These are phyloP conservation scores for Potorous gilbertii DNA, from an alignment of 2,797 vertebrate species.

Conservation along the genomic window DNA sequence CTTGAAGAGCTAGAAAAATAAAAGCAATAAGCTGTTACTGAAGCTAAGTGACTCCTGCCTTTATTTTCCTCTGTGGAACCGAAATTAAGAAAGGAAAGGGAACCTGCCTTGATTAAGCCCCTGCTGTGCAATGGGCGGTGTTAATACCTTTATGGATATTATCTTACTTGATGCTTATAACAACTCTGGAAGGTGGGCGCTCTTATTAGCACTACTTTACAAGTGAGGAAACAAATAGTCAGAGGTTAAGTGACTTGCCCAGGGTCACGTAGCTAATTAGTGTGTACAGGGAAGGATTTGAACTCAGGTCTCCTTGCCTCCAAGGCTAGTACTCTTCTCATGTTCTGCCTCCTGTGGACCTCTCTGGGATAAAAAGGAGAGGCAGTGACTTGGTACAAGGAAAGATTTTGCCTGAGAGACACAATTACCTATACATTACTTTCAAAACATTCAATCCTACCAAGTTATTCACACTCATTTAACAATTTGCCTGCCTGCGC, in stretches of 20 bases:
- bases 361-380: neutral
- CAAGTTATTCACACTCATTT: neutral
- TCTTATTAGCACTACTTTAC: neutral
- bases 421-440: neutral
- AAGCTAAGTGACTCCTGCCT: accelerated
- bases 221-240: neutral
- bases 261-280: neutral
- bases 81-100: neutral
- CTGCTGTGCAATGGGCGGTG: neutral
- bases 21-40: neutral
- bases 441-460: neutral
- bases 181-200: neutral
- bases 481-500: neutral
- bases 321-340: neutral
- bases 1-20: slow-evolving; percentile 11
- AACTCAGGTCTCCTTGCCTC: neutral
- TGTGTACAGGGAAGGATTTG: neutral
- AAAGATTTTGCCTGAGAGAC: neutral
- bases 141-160: neutral
- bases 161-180: neutral
- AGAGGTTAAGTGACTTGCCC: neutral
- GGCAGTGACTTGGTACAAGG: neutral
- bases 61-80: neutral
- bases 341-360: neutral
- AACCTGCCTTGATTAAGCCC: neutral